Conservation (phyloP, 2,113 vertebrate species). For the Hemibagrus wyckioides region DNA sequence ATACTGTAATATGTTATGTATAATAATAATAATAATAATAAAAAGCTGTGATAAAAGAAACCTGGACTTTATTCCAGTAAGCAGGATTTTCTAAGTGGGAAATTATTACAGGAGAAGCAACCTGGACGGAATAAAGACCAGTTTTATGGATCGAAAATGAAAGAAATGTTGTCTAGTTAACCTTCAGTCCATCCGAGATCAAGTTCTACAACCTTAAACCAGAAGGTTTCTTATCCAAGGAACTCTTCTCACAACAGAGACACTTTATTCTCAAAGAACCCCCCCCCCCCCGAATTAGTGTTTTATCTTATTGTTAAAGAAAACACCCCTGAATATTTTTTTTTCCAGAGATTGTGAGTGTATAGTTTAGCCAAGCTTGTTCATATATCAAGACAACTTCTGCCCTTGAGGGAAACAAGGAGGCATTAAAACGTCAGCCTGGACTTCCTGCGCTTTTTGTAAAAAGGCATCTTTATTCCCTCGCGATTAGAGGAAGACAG, state of each 20-base stretch:
- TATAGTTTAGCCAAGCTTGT: neutral
- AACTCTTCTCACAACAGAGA: neutral
- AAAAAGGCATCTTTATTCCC: slow-evolving; percentile 53
- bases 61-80: neutral
- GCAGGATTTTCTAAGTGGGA: neutral
- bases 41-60: neutral
- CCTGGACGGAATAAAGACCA: neutral
- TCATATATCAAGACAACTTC: slow-evolving; percentile 62
- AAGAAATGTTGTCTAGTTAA: neutral
- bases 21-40: neutral
- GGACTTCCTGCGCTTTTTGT: slow-evolving; percentile 52
- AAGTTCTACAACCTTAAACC: neutral
- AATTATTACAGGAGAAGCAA: neutral
- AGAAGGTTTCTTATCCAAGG: neutral
- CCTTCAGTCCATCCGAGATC: neutral
- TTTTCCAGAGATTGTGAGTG: neutral
- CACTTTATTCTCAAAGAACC: too few species aligned
- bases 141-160: neutral
- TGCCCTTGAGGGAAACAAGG: slow-evolving; percentile 57
- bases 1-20: too few species aligned
- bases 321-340: too few species aligned
- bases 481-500: slow-evolving; percentile 56
- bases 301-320: too few species aligned
- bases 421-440: slow-evolving; percentile 44
- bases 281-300: too few species aligned